Conservation (phyloP, 2,888 invertebrate species). For the Lingula anatina region DNA sequence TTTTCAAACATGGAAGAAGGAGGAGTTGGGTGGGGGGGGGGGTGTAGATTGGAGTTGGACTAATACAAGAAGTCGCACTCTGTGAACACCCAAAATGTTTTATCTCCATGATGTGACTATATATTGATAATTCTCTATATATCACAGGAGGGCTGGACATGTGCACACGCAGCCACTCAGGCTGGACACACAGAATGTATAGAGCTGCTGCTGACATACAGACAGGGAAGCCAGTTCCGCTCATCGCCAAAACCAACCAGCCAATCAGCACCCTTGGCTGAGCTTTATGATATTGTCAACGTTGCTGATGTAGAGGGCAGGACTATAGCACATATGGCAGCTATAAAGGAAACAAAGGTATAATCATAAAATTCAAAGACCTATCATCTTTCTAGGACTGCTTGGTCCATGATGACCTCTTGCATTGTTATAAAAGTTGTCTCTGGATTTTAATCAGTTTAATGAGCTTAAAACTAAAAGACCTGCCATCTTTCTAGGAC, state of each 20-base stretch:
- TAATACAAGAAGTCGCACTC: too few species aligned
- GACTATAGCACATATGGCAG: constrained; percentile 39
- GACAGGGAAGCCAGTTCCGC: constrained; percentile 10
- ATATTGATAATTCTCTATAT: too few species aligned
- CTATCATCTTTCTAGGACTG: not conserved
- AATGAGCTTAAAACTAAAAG: too few species aligned
- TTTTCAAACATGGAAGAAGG: too few species aligned
- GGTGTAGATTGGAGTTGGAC: too few species aligned
- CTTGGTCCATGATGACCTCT: not conserved
- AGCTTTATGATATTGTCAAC: constrained; percentile 22
- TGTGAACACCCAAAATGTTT: too few species aligned
- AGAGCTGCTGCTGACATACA: constrained; percentile 20
- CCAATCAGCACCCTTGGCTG: constrained; percentile 1
- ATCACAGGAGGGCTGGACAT: constrained; percentile 35
- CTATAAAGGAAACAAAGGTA: constrained; percentile 25
- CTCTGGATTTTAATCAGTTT: too few species aligned
- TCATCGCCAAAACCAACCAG: not conserved
- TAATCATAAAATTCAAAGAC: too few species aligned
- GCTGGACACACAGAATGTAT: constrained; percentile 29
- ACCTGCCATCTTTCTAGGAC: too few species aligned
- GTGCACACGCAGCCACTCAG: constrained; percentile 38
- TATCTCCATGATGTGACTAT: too few species aligned
- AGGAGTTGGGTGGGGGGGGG: too few species aligned
- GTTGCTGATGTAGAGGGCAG: constrained; percentile 32
- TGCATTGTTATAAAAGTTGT: not conserved